Percentiles rank a stretch among this genome's conserved stretches.
These are phyloP conservation scores for Elanoides forficatus DNA, from an alignment of 2,113 vertebrate species.

Conservation along the genomic window DNA sequence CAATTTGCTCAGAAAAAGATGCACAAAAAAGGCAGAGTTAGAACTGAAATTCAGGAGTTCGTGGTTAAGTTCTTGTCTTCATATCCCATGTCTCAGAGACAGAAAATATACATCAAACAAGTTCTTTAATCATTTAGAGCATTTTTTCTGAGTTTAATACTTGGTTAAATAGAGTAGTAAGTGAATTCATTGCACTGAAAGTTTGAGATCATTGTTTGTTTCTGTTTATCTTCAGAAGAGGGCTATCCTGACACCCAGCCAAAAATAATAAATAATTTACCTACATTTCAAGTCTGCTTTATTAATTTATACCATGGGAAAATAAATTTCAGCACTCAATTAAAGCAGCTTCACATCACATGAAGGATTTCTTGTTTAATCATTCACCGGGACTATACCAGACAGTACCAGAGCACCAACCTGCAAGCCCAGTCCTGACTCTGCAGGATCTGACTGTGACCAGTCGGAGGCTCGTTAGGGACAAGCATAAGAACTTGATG, in stretches of 20 bases:
- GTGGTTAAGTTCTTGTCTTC: not conserved
- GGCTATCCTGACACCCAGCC: not conserved
- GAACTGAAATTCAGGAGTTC: not conserved
- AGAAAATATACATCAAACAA: not conserved
- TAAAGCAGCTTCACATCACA: not conserved
- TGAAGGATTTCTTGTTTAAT: not conserved
- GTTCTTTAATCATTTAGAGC: not conserved
- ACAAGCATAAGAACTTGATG: not conserved
- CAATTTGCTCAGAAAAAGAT: not conserved
- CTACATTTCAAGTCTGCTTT: not conserved
- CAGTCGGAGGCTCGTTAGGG: not conserved
- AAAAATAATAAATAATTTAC: not conserved
- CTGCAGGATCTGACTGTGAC: not conserved
- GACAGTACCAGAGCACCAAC: not conserved
- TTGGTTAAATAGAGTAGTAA: not conserved
- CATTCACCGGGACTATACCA: not conserved
- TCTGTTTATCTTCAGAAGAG: not conserved
- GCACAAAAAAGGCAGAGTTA: not conserved
- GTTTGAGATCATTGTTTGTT: not conserved
- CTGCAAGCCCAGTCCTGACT: accelerated
- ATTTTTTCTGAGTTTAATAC: not conserved
- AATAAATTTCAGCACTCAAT: not conserved
- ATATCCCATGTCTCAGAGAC: not conserved
- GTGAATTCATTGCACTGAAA: not conserved
- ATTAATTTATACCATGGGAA: conserved; percentile 8